Conservation (phyloP, 2,797 vertebrate genomes). For the Acridotheres tristis region DNA sequence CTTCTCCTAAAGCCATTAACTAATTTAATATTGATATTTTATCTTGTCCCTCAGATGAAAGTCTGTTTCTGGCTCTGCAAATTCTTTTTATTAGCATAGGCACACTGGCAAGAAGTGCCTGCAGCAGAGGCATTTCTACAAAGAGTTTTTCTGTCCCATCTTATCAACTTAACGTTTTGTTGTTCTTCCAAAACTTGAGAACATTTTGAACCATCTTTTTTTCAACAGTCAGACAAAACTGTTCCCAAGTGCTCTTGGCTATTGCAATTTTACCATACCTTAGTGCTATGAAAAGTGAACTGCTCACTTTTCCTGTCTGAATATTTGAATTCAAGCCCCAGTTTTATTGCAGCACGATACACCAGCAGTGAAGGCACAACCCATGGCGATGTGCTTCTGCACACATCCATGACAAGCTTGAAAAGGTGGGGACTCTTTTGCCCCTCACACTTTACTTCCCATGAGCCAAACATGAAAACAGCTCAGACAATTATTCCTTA, state of each 20-base stretch:
- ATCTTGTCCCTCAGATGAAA: not conserved
- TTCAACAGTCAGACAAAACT: not conserved
- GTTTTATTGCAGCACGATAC: not conserved
- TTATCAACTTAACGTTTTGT: rapidly evolving
- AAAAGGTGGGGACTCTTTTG: not conserved
- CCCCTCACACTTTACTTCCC: not conserved
- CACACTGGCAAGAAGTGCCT: not conserved
- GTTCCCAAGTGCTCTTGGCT: not conserved
- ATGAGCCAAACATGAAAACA: not conserved
- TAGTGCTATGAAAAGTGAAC: not conserved
- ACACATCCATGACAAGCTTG: not conserved
- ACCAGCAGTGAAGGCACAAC: not conserved
- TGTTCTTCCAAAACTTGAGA: not conserved
- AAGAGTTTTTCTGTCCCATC: not conserved
- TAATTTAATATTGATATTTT: not conserved
- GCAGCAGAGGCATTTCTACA: not conserved
- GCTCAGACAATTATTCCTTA: not conserved
- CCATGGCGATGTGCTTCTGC: not conserved
- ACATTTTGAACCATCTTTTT: not conserved
- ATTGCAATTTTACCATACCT: not conserved
- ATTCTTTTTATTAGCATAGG: not conserved
- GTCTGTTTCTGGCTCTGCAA: not conserved
- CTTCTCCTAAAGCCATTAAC: not conserved
- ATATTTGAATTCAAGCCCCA: not conserved
- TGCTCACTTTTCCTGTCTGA: not conserved